These are phyloP conservation scores for Diprion similis DNA, from an alignment of 1,140 invertebrate species.

Conservation along the genomic window DNA sequence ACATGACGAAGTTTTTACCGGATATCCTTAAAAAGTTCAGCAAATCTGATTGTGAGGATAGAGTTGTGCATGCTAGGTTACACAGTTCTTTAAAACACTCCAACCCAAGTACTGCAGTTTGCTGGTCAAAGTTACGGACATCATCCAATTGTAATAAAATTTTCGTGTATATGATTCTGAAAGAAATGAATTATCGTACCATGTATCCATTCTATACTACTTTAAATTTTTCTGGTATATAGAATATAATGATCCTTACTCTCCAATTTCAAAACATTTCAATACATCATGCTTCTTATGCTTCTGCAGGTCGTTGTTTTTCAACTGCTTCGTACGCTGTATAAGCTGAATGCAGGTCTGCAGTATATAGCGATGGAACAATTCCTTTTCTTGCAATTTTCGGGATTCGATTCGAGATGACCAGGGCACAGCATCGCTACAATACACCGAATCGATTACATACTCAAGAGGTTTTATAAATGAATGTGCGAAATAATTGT, in stretches of 20 bases:
- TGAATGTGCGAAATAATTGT: no score
- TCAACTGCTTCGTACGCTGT: conserved; percentile 47
- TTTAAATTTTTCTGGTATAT: neutral
- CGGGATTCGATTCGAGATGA: conserved; percentile 47
- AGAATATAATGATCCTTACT: conserved; percentile 31
- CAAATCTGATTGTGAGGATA: conserved; percentile 50
- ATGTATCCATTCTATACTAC: neutral
- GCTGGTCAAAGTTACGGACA: conserved; percentile 57
- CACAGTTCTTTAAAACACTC: conserved; percentile 67
- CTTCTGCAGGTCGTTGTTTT: conserved; percentile 38
- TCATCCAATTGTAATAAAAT: conserved; percentile 46
- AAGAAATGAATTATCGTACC: conserved; percentile 25
- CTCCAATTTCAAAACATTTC: conserved; percentile 46
- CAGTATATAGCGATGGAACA: conserved; percentile 59
- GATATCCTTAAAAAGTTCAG: conserved; percentile 57
- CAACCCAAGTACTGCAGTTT: conserved; percentile 53
- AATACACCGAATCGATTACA: neutral
- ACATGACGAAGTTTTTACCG: conserved; percentile 48
- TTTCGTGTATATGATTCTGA: conserved; percentile 50
- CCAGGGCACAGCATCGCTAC: conserved; percentile 54
- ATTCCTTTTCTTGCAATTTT: conserved; percentile 50
- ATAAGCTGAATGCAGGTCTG: conserved; percentile 53
- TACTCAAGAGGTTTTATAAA: conserved; percentile 6
- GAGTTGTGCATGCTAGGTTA: conserved; percentile 55
- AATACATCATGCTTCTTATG: conserved; percentile 38